Evolutionary conservation across 2,113 vertebrate genomes (phyloP), one percentile per base, ranked within the genome.

Genomic region (Spea bombifrons): DNA sequence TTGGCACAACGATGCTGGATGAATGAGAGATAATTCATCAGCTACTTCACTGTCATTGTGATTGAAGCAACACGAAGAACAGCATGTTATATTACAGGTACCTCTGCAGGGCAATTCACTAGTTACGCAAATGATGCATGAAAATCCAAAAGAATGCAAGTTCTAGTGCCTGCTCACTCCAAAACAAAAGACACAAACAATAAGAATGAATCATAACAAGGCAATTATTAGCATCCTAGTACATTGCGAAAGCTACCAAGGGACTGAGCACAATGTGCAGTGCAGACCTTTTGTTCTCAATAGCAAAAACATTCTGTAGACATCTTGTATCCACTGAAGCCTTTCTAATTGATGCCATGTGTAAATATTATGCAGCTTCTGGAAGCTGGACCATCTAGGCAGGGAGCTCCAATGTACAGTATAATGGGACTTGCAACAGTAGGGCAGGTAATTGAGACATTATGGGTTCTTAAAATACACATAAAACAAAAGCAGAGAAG

Each of bases 151-250:
- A 76, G 66, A 45, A 69, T 53, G 75, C 57, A 76, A 76, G 65
- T 76, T 76, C 75, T 59, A 52, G 75, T 69, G 70, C 77, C 57
- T 44, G 52, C 63, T 53, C 61, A 79, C 52, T 45, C 66, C 57
- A 72, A 53, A 46, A 59, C 48, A 65, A 66, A 55, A 71, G n/a
- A 68, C 6, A 44, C 17, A 43, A 72, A 65, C 69, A 78, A 72
- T 78, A 78, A 72, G 65, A 65, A 78, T 72, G 69, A 78, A 78
- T 64, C 77, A 79, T 79, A 73, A 73, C 70, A 73, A 67, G 70
- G 77, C 46, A 66, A 79, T 79, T 73, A 73, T 73, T 73, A 79
- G 71, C 50, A 73, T 73, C 52, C 63, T 46, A 15, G 69, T 53
- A 71, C 75, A 77, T 49, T 70, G 69, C 59, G 46, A 78, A 65